Evolutionary conservation across 2,888 invertebrate species (phyloP), one percentile per base, ranked within the genome.

Genomic region (Protophormia terraenovae): DNA sequence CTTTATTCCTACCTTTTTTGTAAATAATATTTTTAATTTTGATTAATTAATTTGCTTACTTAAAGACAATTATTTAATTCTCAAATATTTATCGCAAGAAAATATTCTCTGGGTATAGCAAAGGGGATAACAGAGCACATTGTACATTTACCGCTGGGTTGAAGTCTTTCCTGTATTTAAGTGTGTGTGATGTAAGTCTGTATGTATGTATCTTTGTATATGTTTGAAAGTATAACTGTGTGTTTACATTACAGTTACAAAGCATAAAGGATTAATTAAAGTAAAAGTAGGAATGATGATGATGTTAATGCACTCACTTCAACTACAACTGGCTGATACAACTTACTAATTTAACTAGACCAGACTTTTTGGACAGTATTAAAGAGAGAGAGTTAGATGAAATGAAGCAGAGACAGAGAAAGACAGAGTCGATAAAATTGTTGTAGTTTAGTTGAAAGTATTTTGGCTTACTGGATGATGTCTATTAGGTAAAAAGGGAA

Each of bases 231-330:
- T 83, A 45, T 83, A 77, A 77, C 38, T 75, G 78, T 75, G 78
- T 75, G 69, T 75, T 58, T 88, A 77, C 73, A 69, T 78, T 55
- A 14, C 45, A 82, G 81, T 75, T 88, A 88, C 78, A 88, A 88
- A 67, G 80, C 69, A 84, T 72, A 90, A 89, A 89, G 91, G 90
- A 90, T 90, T 90, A 91, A 91, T 90, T 91, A 90, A 91, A 90
- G 87, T 89, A 82, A 88, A 87, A 87, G 82, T 50, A 32, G 80
- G 60, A 78, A 79, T 86, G 66, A 66, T 71, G 62, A 79, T 66
- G 66, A 86, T 80, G 72, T 83, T 89, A 87, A 88, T 89, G 89
- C 87, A 87, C 87, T 86, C 72, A 80, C 66, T 80, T 66, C 47
- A 78, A 27, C 69, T 67, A 32, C 45, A 22, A 62, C 58, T 71